Conservation (phyloP, 2,797 vertebrate species). For the Valencia hispanica region DNA sequence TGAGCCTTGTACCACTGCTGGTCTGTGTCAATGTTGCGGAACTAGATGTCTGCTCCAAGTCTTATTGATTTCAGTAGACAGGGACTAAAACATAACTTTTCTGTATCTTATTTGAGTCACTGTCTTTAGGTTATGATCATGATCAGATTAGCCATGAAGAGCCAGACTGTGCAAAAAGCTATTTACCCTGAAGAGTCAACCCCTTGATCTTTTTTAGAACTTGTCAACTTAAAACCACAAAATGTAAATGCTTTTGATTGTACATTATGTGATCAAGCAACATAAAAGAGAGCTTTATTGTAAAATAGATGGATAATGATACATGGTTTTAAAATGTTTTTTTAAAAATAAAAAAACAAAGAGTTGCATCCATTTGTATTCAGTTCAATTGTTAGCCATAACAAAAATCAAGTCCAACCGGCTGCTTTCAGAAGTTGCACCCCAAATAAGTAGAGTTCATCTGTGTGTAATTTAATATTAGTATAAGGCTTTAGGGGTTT, state of each 20-base stretch:
- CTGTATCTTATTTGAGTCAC: neutral
- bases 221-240: neutral
- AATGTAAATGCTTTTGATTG: neutral
- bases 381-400: no score
- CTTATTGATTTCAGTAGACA: neutral
- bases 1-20: neutral
- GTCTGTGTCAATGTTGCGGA: neutral
- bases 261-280: no score
- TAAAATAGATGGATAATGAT: neutral
- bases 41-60: neutral
- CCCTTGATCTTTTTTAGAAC: neutral
- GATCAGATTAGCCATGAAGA: neutral
- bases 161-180: neutral
- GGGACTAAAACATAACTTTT: neutral
- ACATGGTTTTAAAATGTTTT: neutral
- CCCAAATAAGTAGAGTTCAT: no score
- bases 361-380: no score
- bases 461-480: no score
- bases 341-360: no score
- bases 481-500: no score
- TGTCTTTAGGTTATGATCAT: neutral
- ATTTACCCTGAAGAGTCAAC: neutral
- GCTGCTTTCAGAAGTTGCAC: no score
- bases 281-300: neutral
- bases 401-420: no score